These are phyloP conservation scores for Diadegma fenestrale DNA, from an alignment of 2,888 invertebrate genomes.

Conservation along the genomic window DNA sequence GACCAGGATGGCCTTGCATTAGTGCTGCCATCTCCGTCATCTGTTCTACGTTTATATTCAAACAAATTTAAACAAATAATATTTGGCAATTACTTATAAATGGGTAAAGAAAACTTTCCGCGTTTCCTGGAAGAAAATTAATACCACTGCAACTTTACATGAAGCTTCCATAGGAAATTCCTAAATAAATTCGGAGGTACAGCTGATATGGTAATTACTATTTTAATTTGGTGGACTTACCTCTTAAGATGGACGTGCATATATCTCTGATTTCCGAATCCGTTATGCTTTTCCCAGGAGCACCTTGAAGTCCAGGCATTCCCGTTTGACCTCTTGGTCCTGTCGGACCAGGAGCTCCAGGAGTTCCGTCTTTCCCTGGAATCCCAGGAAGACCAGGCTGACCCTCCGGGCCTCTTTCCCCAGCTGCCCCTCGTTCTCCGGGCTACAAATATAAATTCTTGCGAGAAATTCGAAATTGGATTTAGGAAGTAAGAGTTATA, in stretches of 20 bases:
- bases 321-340: slow-evolving; percentile 88
- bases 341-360: slow-evolving; percentile 87
- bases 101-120: neutral
- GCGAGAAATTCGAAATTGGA: slow-evolving; percentile 76
- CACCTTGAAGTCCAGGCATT: slow-evolving; percentile 87
- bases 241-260: slow-evolving; percentile 92
- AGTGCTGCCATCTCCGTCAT: slow-evolving; percentile 89
- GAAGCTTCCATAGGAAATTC: neutral
- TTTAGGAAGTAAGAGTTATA: neutral
- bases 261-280: slow-evolving; percentile 93
- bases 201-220: neutral
- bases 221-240: slow-evolving; percentile 84
- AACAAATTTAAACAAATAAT: slow-evolving; percentile 20
- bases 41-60: slow-evolving; percentile 87
- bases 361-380: slow-evolving; percentile 87
- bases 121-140: neutral
- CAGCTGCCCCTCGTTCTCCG: slow-evolving; percentile 87
- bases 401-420: slow-evolving; percentile 87
- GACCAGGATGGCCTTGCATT: slow-evolving; percentile 89
- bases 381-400: slow-evolving; percentile 87
- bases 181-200: no score
- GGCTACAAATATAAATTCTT: slow-evolving; percentile 82
- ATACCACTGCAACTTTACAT: neutral
- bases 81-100: slow-evolving; percentile 12
- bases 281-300: slow-evolving; percentile 87